Evolutionary conservation across 2,888 invertebrate genomes (phyloP).

Genomic region (Empis stercorea): DNA sequence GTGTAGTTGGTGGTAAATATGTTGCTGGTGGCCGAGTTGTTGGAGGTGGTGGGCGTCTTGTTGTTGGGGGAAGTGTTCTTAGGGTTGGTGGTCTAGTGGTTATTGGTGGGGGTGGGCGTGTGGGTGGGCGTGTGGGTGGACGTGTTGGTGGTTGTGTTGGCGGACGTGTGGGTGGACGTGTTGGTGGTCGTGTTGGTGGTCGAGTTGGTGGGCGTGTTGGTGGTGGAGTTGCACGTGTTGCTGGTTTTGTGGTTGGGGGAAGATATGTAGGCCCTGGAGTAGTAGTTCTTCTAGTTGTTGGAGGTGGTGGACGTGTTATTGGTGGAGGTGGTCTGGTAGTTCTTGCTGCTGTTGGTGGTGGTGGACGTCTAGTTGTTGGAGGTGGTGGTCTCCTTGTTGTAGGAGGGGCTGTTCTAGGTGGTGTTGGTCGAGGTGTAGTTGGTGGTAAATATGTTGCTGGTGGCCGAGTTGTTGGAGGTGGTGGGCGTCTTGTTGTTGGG

Average conservation of each 20-base stretch:
- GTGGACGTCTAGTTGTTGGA: conserved; percentile 4
- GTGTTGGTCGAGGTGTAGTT: conserved; percentile 11
- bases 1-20: background rate
- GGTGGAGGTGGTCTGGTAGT: conserved; percentile 3
- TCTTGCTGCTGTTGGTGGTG: conserved; percentile 11
- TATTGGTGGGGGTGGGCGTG: conserved; percentile 1
- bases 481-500: conserved; percentile 9
- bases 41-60: background rate
- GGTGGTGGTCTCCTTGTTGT: conserved; percentile 4
- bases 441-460: conserved; percentile 9
- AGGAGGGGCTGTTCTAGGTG: background rate
- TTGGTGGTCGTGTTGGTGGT: too few relatives aligned
- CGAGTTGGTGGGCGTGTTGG: conserved; percentile 8
- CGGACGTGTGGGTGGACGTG: background rate
- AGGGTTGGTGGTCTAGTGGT: background rate
- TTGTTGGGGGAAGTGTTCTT: background rate
- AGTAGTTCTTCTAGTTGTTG: conserved; percentile 8
- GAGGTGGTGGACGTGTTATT: too few relatives aligned
- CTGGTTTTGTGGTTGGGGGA: conserved; percentile 9
- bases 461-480: conserved; percentile 11
- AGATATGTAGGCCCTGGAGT: background rate
- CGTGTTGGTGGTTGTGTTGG: conserved; percentile 7
- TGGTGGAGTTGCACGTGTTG: conserved; percentile 11
- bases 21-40: background rate
- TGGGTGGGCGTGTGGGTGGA: conserved; percentile 10